Evolutionary conservation across 2,113 vertebrate genomes (phyloP).

Genomic region (Cinclus cinclus): DNA sequence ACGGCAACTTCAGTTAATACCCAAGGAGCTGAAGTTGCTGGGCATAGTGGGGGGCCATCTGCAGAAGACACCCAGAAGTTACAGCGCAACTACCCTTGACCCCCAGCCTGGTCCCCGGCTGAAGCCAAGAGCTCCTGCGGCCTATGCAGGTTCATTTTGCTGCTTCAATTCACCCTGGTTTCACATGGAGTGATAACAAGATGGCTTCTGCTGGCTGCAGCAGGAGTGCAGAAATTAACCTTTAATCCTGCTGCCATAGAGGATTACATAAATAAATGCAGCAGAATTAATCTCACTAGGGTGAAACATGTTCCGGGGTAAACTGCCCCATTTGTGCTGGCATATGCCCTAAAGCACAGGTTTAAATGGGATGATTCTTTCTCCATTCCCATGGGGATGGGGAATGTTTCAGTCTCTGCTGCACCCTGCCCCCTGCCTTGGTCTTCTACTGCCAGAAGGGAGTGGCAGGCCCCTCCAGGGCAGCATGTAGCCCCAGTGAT

Average conservation of each 20-base stretch:
- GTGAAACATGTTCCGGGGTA: not conserved
- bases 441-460: not conserved
- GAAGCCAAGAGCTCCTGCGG: not conserved
- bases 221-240: not conserved
- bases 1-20: not conserved
- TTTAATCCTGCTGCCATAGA: accelerated
- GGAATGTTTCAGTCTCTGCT: not conserved
- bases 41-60: accelerated
- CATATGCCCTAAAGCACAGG: not conserved
- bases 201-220: not conserved
- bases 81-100: not conserved
- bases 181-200: not conserved
- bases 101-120: not conserved
- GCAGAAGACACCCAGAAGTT: not conserved
- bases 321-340: not conserved
- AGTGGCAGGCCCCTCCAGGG: not conserved
- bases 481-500: accelerated
- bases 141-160: not conserved
- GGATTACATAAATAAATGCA: not conserved
- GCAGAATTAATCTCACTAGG: not conserved
- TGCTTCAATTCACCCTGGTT: not conserved
- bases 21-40: not conserved
- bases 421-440: not conserved
- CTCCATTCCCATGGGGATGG: not conserved
- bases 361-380: not conserved